phyloP scores from a whole-genome alignment of 1,140 invertebrate species.

The Zaprionus lachaisei region DNA sequence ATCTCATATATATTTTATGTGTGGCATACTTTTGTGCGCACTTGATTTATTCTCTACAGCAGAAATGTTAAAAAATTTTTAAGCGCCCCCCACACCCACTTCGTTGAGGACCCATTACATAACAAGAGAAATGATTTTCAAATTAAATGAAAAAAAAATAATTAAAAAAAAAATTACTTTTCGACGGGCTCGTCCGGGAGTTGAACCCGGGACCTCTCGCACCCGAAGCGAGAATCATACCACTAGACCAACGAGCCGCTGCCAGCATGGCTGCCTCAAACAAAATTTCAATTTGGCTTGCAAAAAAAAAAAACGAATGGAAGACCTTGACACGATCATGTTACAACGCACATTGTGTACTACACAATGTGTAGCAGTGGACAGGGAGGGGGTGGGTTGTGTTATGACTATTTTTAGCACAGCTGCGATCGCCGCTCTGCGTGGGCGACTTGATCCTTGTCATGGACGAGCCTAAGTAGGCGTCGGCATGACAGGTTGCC shows the following conservation, averaged over 20 bases:
- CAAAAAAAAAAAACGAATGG: neutral
- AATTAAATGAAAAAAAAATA: neutral
- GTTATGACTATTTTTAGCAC: conserved; percentile 24
- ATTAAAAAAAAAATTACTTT: neutral
- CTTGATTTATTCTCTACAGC: neutral
- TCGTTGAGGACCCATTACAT: too few species aligned
- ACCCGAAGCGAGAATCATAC: conserved; percentile 93
- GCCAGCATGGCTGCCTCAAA: neutral
- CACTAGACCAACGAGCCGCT: conserved; percentile 91
- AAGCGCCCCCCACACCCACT: too few species aligned
- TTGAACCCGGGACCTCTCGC: conserved; percentile 93
- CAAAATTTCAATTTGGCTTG: conserved; percentile 1
- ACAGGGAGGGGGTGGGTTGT: neutral
- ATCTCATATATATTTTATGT: neutral
- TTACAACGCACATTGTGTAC: neutral
- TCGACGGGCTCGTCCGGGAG: conserved; percentile 90
- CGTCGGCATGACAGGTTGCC: conserved; percentile 83
- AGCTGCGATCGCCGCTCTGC: conserved; percentile 14
- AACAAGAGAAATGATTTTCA: too few species aligned
- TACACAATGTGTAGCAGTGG: neutral
- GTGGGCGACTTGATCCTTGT: conserved; percentile 17
- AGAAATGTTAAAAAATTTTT: too few species aligned
- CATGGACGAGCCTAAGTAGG: neutral
- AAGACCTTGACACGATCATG: conserved; percentile 28
- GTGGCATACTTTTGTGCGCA: conserved; percentile 54